Percentiles rank a stretch among this genome's conserved stretches.
phyloP scores from a whole-genome alignment of 2,113 vertebrate genomes.

The Microcebus griseorufus region DNA sequence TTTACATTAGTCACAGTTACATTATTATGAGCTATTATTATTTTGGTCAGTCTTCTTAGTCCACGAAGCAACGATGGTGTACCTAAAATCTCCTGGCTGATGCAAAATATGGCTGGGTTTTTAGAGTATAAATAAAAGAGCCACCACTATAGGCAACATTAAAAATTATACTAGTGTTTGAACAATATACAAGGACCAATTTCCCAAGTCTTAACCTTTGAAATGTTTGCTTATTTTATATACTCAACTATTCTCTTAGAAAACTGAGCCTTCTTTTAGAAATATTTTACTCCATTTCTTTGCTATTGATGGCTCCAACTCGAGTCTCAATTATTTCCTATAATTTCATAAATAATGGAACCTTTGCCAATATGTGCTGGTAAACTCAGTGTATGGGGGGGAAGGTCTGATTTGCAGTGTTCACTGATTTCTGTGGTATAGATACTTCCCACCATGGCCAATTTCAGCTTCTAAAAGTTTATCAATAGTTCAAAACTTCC shows the following conservation, averaged over 20 bases:
- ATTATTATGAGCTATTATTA: background rate
- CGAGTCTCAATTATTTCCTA: background rate
- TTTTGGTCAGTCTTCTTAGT: background rate
- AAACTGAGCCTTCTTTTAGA: background rate
- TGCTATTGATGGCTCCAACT: background rate
- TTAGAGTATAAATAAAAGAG: background rate
- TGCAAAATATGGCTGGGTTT: background rate
- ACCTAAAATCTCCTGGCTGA: background rate
- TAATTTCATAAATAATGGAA: background rate
- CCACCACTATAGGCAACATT: background rate
- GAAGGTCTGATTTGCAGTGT: background rate
- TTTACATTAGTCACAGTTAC: background rate
- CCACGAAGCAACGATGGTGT: background rate
- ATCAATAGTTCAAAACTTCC: background rate
- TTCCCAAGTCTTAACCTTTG: background rate
- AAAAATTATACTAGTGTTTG: background rate
- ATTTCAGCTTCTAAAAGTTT: background rate
- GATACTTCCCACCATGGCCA: background rate
- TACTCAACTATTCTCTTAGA: background rate
- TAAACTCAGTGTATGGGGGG: background rate
- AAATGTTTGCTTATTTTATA: background rate
- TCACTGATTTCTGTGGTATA: background rate
- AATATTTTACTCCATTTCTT: background rate
- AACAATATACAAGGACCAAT: background rate
- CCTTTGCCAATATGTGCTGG: background rate